These are phyloP conservation scores for Sebastes hubbsi DNA, from an alignment of 2,797 vertebrate species.

Conservation along the genomic window DNA sequence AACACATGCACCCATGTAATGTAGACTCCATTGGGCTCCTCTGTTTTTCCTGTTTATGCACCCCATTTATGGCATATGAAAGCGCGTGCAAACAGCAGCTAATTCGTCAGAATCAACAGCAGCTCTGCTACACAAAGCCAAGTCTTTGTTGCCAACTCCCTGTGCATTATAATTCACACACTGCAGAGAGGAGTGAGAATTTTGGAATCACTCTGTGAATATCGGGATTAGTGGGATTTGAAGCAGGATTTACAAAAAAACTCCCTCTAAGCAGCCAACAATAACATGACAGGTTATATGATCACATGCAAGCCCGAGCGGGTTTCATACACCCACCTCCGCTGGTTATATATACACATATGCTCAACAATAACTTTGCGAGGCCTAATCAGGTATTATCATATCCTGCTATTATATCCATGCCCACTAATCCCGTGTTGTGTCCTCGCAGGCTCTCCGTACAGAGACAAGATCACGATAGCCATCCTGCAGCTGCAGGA, in stretches of 20 bases:
- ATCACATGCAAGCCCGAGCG: slow-evolving; percentile 39
- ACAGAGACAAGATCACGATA: slow-evolving; percentile 98
- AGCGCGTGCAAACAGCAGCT: slow-evolving; percentile 52
- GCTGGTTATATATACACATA: background rate
- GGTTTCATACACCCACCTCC: slow-evolving; percentile 52
- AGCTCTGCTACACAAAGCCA: slow-evolving; percentile 58
- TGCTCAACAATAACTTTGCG: slow-evolving; percentile 12
- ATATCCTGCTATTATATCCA: slow-evolving; percentile 12
- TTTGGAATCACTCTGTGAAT: slow-evolving; percentile 67
- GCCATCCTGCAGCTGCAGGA: slow-evolving; percentile 98
- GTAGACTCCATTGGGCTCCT: slow-evolving; percentile 40
- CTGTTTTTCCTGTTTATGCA: slow-evolving; percentile 24
- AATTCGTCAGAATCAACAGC: slow-evolving; percentile 67
- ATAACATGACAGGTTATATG: slow-evolving; percentile 69
- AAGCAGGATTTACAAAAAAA: slow-evolving; percentile 67
- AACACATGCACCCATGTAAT: slow-evolving; percentile 33
- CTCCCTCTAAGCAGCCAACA: slow-evolving; percentile 64
- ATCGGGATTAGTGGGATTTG: slow-evolving; percentile 74
- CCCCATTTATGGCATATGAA: slow-evolving; percentile 28
- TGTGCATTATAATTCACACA: slow-evolving; percentile 60
- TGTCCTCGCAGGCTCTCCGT: slow-evolving; percentile 90
- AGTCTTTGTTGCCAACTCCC: slow-evolving; percentile 66
- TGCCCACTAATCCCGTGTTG: slow-evolving; percentile 5
- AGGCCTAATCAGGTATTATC: slow-evolving; percentile 9
- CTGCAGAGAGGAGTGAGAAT: slow-evolving; percentile 64